Percentiles rank a stretch among this genome's conserved stretches.
Conservation (phyloP, 2,113 vertebrate genomes). For the Heterocephalus glaber region DNA sequence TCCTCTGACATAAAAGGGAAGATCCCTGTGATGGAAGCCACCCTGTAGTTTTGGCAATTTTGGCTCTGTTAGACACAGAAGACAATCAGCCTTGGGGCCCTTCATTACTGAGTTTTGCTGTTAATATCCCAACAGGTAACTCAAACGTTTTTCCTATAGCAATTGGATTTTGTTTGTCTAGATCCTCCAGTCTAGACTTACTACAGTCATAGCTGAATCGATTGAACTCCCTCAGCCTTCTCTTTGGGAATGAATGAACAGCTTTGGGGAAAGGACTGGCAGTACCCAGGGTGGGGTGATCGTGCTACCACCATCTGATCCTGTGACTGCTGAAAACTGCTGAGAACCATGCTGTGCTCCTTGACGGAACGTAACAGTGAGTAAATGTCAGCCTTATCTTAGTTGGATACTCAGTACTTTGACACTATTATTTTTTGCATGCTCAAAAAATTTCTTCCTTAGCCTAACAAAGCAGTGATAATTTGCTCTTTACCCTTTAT, state of each 20-base stretch:
- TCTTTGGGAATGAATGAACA: background rate
- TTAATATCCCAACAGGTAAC: background rate
- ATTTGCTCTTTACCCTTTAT: background rate
- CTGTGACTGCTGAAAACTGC: background rate
- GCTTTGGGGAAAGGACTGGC: background rate
- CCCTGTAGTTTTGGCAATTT: background rate
- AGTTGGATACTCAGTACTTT: background rate
- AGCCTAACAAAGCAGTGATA: background rate
- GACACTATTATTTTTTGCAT: background rate
- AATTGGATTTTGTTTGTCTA: background rate
- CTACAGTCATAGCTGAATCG: background rate
- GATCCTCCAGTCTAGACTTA: background rate
- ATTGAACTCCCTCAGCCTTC: background rate
- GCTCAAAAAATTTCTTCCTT: background rate
- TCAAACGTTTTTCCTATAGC: background rate
- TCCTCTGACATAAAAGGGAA: background rate
- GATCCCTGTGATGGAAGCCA: background rate
- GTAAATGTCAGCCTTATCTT: background rate
- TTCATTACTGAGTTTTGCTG: background rate
- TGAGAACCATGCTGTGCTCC: background rate
- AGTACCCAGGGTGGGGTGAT: too few species aligned
- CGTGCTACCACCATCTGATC: background rate
- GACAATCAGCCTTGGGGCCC: background rate
- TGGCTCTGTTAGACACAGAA: background rate
- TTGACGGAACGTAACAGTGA: background rate